phyloP scores from a whole-genome alignment of 2,888 invertebrate species.

The Nycteola revayana region DNA sequence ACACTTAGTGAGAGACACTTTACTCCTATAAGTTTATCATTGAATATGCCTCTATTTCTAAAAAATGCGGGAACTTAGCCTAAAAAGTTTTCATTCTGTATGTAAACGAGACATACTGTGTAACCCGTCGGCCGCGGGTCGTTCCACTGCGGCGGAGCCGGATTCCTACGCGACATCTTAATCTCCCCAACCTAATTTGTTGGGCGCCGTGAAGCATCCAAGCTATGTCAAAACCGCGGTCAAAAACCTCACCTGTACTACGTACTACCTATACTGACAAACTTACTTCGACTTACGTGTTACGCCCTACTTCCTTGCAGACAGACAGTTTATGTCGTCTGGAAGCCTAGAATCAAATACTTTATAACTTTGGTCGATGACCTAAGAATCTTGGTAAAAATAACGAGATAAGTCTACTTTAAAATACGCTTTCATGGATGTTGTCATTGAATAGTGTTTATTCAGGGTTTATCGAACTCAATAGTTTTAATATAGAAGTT shows the following conservation, averaged over 20 bases:
- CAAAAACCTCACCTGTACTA: conserved; percentile 59
- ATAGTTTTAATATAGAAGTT: no score
- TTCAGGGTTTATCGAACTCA: no score
- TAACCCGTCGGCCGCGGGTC: conserved; percentile 31
- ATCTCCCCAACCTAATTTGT: conserved; percentile 62
- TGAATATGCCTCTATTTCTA: no score
- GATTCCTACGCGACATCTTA: conserved; percentile 59
- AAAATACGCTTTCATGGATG: no score
- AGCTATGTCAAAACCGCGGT: conserved; percentile 58
- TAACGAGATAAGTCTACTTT: no score
- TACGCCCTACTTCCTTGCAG: conserved; percentile 14
- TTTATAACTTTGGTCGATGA: neutral
- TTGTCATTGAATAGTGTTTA: no score
- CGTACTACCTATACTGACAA: no score
- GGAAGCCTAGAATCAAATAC: conserved; percentile 1
- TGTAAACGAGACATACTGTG: conserved; percentile 1
- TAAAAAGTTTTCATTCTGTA: no score
- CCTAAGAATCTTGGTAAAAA: no score
- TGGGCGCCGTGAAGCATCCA: conserved; percentile 50
- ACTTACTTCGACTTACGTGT: neutral
- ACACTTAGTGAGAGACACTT: no score
- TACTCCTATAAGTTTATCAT: no score
- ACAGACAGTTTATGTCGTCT: conserved; percentile 4
- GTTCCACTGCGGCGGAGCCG: conserved; percentile 36
- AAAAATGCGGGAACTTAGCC: no score